These are phyloP conservation scores for Leguminivora glycinivorella DNA, from an alignment of 1,140 invertebrate species.

Conservation along the genomic window DNA sequence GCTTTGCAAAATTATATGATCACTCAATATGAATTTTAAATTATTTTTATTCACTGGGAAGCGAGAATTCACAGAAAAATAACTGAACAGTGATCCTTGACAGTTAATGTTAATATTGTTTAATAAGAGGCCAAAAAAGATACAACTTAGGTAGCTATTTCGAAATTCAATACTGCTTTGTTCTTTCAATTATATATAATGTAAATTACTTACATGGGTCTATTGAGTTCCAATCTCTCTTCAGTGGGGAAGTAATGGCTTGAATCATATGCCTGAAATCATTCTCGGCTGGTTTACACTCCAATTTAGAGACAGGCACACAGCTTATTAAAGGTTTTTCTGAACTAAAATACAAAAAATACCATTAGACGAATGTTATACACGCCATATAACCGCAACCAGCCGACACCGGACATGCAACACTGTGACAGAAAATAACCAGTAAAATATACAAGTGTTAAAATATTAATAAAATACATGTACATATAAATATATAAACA, in stretches of 20 bases:
- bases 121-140: not conserved
- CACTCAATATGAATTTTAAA: too few species aligned
- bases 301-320: conserved; percentile 4
- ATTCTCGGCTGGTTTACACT: conserved; percentile 15
- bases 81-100: not conserved
- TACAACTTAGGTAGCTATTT: not conserved
- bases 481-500: not conserved
- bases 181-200: not conserved
- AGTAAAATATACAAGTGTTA: not conserved
- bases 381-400: conserved; percentile 1
- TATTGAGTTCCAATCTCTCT: not conserved
- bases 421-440: not conserved
- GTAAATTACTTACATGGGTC: not conserved
- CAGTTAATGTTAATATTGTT: not conserved
- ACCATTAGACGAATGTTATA: conserved; percentile 1
- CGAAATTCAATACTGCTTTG: not conserved
- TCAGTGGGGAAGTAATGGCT: conserved; percentile 5
- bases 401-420: not conserved
- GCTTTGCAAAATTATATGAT: not conserved
- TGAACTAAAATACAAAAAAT: conserved; percentile 4
- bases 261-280: conserved; percentile 19
- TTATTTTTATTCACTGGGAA: not conserved
- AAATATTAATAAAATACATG: not conserved
- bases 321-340: conserved; percentile 22
- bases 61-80: not conserved